Percentiles rank a stretch among this genome's conserved stretches.
phyloP scores from a whole-genome alignment of 2,113 vertebrate genomes.

The Eulemur rufifrons region DNA sequence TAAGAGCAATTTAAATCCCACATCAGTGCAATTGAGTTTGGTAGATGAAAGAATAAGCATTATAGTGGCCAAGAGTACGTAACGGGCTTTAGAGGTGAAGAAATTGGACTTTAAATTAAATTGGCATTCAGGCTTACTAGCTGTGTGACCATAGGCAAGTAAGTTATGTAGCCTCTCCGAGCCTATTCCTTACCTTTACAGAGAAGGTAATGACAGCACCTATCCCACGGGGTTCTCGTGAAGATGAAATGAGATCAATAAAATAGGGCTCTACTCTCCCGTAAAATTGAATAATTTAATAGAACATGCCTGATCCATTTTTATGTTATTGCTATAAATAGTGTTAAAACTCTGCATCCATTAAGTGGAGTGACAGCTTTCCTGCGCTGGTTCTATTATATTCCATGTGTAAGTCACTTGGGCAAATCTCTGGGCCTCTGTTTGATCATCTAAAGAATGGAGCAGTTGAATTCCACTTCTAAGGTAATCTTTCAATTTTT shows the following conservation, averaged over 20 bases:
- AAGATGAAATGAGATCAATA: neutral
- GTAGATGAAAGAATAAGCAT: neutral
- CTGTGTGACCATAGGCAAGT: neutral
- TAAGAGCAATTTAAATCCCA: neutral
- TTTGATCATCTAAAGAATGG: neutral
- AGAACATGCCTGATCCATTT: neutral
- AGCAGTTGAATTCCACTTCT: neutral
- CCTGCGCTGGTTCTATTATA: neutral
- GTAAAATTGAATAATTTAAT: neutral
- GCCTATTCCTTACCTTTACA: neutral
- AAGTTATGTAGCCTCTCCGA: neutral
- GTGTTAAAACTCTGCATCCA: neutral
- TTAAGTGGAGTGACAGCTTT: no score
- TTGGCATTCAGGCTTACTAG: neutral
- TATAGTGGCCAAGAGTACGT: accelerated
- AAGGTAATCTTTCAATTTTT: neutral
- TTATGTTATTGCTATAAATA: neutral
- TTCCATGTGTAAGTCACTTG: neutral
- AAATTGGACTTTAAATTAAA: neutral
- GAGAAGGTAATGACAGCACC: neutral
- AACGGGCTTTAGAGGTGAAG: neutral
- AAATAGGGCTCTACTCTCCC: neutral
- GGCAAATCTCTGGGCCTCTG: neutral
- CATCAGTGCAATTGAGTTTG: neutral
- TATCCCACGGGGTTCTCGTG: neutral